Conservation (phyloP, 2,888 invertebrate genomes). For the Heteromyza rotundicornis region DNA sequence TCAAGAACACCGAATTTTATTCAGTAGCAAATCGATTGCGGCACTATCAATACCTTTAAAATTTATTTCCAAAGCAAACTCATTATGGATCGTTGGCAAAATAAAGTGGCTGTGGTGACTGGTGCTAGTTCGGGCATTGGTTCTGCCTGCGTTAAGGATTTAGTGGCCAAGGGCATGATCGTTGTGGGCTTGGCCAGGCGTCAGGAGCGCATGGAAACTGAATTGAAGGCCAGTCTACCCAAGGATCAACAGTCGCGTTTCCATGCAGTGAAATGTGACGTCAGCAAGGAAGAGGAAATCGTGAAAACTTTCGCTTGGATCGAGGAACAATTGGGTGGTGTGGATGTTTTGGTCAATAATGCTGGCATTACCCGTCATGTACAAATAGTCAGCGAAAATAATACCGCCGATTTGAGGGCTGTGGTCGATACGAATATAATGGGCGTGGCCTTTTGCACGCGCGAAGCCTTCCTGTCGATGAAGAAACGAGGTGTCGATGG, state of each 20-base stretch:
- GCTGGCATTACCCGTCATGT: constrained; percentile 53
- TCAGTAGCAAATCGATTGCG: no score
- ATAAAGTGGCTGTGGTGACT: constrained; percentile 45
- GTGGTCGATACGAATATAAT: constrained; percentile 63
- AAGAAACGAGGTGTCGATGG: constrained; percentile 60
- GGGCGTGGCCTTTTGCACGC: constrained; percentile 62
- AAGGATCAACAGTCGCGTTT: constrained; percentile 43
- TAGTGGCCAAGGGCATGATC: constrained; percentile 50
- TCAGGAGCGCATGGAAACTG: constrained; percentile 55
- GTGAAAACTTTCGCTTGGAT: constrained; percentile 64
- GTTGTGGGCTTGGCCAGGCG: constrained; percentile 66
- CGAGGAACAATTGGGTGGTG: constrained; percentile 63
- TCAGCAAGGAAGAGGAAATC: constrained; percentile 66
- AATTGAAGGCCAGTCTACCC: constrained; percentile 34
- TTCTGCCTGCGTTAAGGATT: constrained; percentile 34
- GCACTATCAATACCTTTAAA: no score
- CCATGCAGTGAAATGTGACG: constrained; percentile 64
- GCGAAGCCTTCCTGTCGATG: constrained; percentile 64
- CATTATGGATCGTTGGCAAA: constrained; percentile 41
- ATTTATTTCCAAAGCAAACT: no score
- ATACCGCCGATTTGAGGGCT: constrained; percentile 41
- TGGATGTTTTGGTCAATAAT: constrained; percentile 68
- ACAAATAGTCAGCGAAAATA: constrained; percentile 34
- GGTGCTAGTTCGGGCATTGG: constrained; percentile 48
- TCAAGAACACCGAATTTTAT: no score